A percentile compares a stretch with the other conserved stretches of the same genome.
phyloP scores from a whole-genome alignment of 2,888 invertebrate genomes.

The Diarsia rubi region DNA sequence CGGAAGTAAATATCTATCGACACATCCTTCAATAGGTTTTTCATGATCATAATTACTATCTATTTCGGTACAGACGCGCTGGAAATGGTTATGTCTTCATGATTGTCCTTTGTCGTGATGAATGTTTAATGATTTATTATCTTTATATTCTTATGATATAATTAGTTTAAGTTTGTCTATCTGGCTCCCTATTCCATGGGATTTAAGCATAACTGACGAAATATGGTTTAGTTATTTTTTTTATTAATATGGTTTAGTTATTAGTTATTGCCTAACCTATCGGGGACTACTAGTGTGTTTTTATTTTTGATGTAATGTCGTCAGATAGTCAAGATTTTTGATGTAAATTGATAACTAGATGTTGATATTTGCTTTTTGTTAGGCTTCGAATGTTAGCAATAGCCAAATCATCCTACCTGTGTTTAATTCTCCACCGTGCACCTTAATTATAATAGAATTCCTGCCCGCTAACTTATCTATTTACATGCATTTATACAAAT shows the following conservation, averaged over 20 bases:
- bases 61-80: slow-evolving; percentile 51
- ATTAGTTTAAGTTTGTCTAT: not conserved
- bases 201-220: not conserved
- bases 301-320: not conserved
- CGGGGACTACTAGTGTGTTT: not conserved
- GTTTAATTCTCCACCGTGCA: slow-evolving; percentile 9
- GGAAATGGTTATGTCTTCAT: slow-evolving; percentile 49
- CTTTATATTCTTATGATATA: not conserved
- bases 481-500: slow-evolving; percentile 71
- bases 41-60: slow-evolving; percentile 70
- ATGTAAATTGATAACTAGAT: not conserved
- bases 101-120: slow-evolving; percentile 42
- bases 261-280: not conserved
- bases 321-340: not conserved
- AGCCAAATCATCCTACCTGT: not conserved
- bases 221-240: no score
- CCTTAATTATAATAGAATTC: slow-evolving; percentile 48
- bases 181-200: not conserved
- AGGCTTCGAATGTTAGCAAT: not conserved
- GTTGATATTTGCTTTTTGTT: not conserved
- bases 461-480: slow-evolving; percentile 50
- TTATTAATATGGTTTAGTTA: no score
- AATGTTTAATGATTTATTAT: slow-evolving; percentile 14
- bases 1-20: slow-evolving; percentile 75
- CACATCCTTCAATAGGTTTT: slow-evolving; percentile 71